These are phyloP conservation scores for Hemibagrus guttatus DNA, from an alignment of 2,797 vertebrate species.

Conservation along the genomic window DNA sequence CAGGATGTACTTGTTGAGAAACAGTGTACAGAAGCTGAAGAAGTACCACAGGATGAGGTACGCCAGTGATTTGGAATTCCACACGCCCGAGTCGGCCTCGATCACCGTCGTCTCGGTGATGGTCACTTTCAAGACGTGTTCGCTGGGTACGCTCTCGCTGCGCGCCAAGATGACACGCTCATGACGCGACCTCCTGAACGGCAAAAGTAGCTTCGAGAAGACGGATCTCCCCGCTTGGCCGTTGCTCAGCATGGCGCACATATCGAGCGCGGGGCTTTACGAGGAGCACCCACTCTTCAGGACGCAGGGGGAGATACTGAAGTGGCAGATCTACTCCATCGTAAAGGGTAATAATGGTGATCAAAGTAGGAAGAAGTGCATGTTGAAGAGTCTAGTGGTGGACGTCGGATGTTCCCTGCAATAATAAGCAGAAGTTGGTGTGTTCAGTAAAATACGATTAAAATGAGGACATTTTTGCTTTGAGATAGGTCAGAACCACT, in stretches of 20 bases:
- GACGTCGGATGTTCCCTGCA: slow-evolving; percentile 19
- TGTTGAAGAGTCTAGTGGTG: slow-evolving; percentile 10
- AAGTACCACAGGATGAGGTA: slow-evolving; percentile 93
- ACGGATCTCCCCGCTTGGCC: slow-evolving; percentile 64
- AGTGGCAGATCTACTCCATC: slow-evolving; percentile 38
- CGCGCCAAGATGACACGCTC: slow-evolving; percentile 81
- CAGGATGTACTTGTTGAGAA: slow-evolving; percentile 97
- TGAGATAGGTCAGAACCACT: not conserved
- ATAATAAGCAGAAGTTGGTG: not conserved
- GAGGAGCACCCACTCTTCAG: slow-evolving; percentile 25
- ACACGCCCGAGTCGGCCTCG: slow-evolving; percentile 87
- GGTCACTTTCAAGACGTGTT: slow-evolving; percentile 87
- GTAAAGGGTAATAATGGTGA: not conserved
- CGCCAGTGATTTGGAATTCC: slow-evolving; percentile 82
- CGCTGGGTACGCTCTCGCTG: slow-evolving; percentile 82
- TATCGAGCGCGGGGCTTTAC: slow-evolving; percentile 35
- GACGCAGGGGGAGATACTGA: not conserved
- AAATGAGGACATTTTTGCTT: not conserved
- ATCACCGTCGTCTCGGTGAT: slow-evolving; percentile 92
- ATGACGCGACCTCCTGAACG: slow-evolving; percentile 69
- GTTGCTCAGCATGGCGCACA: slow-evolving; percentile 60
- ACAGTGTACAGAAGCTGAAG: slow-evolving; percentile 98
- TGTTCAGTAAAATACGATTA: not conserved
- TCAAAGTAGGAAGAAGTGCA: not conserved
- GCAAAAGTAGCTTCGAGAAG: slow-evolving; percentile 68